Base-by-base conservation (phyloP, 2,113 vertebrate genomes). In the Amphiprion ocellaris region DNA sequence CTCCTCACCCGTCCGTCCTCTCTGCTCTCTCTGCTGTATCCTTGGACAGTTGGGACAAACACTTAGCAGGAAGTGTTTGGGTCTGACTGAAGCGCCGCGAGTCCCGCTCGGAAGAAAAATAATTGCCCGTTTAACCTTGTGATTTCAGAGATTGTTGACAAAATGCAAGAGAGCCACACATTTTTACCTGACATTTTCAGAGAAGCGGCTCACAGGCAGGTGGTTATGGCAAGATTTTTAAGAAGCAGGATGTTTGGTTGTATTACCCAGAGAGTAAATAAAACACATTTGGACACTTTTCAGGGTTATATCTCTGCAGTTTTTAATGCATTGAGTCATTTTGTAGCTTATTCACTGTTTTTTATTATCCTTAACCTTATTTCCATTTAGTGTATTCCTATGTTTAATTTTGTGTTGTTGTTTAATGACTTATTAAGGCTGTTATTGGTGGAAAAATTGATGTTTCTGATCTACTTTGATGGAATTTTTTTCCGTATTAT, bases 91-190 rank as follows among this genome's bases (percentile, higher is more conserved):
- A 58, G 66, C 74, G 2, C 44, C 7, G 5, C 2, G 9, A 65
- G 66, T 44, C 62, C 58, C 69, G 70, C 64, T 70, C 17, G 73
- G 28, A 55, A 24, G 52, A 26, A 21, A 74, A 73, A 80, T 70
- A 67, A 86, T 82, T 81, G 52, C 39, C 56, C 58, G 3, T 82
- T 77, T 77, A 78, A 75, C 85, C 82, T 85, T 53, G 67, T 75
- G 55, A 39, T 67, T 86, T 62, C 67, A 9, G 3, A 79, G 30
- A 62, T 33, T 50, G 58, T 56, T 74, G 65, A 78, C 37, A 69
- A 69, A 64, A 65, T 64, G 33, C 53, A 33, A 53, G 61, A 44
- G 52, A 39, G 2, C 47, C 46, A 23, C 16, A 17, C 8, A 7
- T 68, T 71, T 37, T 17, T 11, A 67, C 64, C 19, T 19, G n/a